phyloP scores from a whole-genome alignment of 2,888 invertebrate species.

The Cerceris rybyensis region DNA sequence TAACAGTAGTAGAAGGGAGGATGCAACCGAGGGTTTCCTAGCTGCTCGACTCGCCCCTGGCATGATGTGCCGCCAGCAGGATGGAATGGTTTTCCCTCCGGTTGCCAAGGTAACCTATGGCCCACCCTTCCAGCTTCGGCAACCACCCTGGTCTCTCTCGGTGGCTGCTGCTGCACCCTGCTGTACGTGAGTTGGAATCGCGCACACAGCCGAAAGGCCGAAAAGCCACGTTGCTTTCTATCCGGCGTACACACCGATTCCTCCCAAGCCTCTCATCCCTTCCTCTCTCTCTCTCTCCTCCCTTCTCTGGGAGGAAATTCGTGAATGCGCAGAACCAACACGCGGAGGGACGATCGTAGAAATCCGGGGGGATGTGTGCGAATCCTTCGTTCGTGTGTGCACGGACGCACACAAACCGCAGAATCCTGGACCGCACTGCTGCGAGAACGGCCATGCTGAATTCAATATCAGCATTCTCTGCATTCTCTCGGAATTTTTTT shows the following conservation, averaged over 20 bases:
- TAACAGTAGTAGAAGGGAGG: constrained; percentile 36
- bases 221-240: constrained; percentile 40
- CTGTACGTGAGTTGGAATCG: constrained; percentile 52
- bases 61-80: constrained; percentile 79
- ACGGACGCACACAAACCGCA: constrained; percentile 35
- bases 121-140: constrained; percentile 76
- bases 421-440: constrained; percentile 65
- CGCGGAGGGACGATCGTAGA: too few species aligned
- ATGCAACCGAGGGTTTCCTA: constrained; percentile 70
- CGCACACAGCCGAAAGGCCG: constrained; percentile 37
- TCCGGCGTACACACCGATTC: constrained; percentile 26
- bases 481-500: constrained; percentile 76
- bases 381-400: neutral
- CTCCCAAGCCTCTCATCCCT: constrained; percentile 11
- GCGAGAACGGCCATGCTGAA: constrained; percentile 80
- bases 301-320: constrained; percentile 25
- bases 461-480: constrained; percentile 80
- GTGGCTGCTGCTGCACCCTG: constrained; percentile 47
- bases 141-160: constrained; percentile 61
- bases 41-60: constrained; percentile 67
- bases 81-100: constrained; percentile 79
- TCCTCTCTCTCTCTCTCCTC: neutral
- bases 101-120: constrained; percentile 79
- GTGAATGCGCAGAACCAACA: neutral
- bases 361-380: neutral